These are phyloP conservation scores for Globicephala melas DNA, from an alignment of 2,113 vertebrate genomes.

Conservation along the genomic window DNA sequence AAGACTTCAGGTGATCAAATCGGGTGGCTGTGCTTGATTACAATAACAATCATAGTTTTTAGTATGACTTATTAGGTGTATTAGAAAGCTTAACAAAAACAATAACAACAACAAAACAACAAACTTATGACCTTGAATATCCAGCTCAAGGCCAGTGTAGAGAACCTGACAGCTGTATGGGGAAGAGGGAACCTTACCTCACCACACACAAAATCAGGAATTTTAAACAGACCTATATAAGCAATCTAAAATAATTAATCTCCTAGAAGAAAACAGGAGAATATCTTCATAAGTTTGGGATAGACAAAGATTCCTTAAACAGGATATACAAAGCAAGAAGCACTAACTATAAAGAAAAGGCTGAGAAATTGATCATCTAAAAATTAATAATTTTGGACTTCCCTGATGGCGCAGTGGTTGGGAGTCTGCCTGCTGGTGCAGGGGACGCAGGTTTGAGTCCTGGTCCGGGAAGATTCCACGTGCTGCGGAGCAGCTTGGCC, in stretches of 20 bases:
- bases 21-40: background rate
- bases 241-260: background rate
- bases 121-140: background rate
- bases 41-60: background rate
- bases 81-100: background rate
- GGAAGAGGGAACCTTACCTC: background rate
- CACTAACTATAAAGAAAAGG: background rate
- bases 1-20: background rate
- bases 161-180: background rate
- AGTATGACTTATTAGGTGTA: background rate
- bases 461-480: too few species aligned
- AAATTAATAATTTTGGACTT: background rate
- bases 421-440: too few species aligned
- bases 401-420: too few species aligned
- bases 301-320: background rate
- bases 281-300: background rate
- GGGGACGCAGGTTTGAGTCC: too few species aligned
- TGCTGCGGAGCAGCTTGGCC: too few species aligned
- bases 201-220: background rate
- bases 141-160: background rate
- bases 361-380: background rate
- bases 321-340: background rate
- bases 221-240: background rate
- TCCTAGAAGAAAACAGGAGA: background rate
- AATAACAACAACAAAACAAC: background rate